Evolutionary conservation across 64 coral and sea anemone genomes (phyloP), one percentile per base, ranked within the genome.

Genomic region (Montipora capricornis): DNA sequence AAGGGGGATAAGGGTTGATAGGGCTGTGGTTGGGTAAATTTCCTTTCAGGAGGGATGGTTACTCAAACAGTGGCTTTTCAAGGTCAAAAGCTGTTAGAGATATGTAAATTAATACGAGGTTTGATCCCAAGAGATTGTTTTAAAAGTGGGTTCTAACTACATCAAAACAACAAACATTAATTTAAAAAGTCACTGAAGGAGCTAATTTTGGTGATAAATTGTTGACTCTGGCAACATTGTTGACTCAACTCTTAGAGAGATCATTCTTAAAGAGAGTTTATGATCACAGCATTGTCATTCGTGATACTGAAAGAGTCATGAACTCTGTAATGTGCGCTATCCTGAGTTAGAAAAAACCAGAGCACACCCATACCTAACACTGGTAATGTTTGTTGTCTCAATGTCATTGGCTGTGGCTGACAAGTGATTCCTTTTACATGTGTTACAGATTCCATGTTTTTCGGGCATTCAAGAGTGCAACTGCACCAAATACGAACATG

Each of bases 401-500:
- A 55, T 55, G 1, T 55, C 52, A 55, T 55, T 55, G 10, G 52
- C 2, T 55, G 1, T 55, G 52, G 52, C 52, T 55, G 2, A 55
- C 52, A 55, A 55, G 52, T 5, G 52, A 55, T 55, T 55, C 52
- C 0, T 55, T 55, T 55, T 55, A 55, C 52, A 55, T 55, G 52
- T 81, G 3, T 79, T 37, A 24, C 90, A 92, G 91, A 37, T 87
- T 92, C 37, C 91, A 86, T 77, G 91, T 78, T 8, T 92, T 92
- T 81, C 49, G 80, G 0, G 80, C 71, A 67, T 92, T 92, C 73
- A 92, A 85, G 44, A 13, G 19, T 29, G 26, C 20, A 10, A 12
- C 46, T 47, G 49, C 66, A 10, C 79, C 90, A 11, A 92, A 92
- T 29, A 92, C 90, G 4, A 92, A 92, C 24, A 92, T 92, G 80